These are phyloP conservation scores for Coregonus sp. DNA, from an alignment of 2,797 vertebrate species.

Conservation along the genomic window DNA sequence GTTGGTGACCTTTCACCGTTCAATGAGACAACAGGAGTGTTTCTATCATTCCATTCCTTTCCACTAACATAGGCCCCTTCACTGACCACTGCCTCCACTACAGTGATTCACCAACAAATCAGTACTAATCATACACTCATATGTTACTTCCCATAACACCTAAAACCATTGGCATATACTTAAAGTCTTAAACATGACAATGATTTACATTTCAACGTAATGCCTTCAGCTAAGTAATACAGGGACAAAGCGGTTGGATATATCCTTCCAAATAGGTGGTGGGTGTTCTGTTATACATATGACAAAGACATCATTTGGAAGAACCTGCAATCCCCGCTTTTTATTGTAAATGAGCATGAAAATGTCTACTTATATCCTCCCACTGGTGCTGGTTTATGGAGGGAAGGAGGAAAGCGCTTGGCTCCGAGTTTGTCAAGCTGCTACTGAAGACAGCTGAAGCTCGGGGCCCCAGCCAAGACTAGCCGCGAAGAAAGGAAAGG, in stretches of 20 bases:
- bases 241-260: conserved; percentile 51
- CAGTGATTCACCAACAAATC: background rate
- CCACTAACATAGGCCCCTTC: background rate
- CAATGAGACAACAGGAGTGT: background rate
- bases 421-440: conserved; percentile 23
- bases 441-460: conserved; percentile 40
- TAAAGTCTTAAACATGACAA: conserved; percentile 57
- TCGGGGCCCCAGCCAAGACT: background rate
- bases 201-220: conserved; percentile 66
- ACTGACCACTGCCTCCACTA: background rate
- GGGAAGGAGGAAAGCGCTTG: conserved; percentile 32
- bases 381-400: conserved; percentile 33
- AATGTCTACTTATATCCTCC: conserved; percentile 64
- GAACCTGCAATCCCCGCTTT: conserved; percentile 55
- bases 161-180: conserved; percentile 41
- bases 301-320: conserved; percentile 65
- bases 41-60: background rate
- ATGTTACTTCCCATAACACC: background rate
- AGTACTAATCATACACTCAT: conserved; percentile 14
- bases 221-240: conserved; percentile 54
- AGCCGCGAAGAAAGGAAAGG: conserved; percentile 21
- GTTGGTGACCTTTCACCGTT: background rate
- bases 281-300: conserved; percentile 58
- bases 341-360: conserved; percentile 63
- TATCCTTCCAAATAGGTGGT: conserved; percentile 56